Conservation (phyloP, 2,888 invertebrate genomes). For the Papilio protenor region DNA sequence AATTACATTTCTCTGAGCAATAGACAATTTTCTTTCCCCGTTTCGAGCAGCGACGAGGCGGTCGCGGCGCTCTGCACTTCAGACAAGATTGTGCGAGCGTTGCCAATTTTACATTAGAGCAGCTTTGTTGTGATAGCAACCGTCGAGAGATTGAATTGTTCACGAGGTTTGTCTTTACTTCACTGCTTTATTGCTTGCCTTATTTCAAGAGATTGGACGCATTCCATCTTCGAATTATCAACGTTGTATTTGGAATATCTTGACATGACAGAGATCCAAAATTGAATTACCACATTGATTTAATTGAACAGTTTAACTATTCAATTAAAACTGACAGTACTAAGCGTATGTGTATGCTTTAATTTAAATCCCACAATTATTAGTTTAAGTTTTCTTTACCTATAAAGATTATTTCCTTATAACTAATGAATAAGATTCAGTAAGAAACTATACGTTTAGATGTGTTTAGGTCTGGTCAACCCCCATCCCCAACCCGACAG, state of each 20-base stretch:
- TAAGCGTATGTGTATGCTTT: too few species aligned
- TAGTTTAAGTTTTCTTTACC: background rate
- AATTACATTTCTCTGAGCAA: constrained; percentile 37
- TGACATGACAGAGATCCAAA: background rate
- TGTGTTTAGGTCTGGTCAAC: constrained; percentile 37
- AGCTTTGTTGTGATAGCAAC: constrained; percentile 64
- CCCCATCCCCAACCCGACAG: constrained; percentile 53
- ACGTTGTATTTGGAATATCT: background rate
- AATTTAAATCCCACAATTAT: background rate
- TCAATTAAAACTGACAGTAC: too few species aligned
- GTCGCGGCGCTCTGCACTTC: constrained; percentile 58
- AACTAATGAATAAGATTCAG: constrained; percentile 48
- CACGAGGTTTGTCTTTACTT: constrained; percentile 58
- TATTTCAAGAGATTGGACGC: constrained; percentile 54
- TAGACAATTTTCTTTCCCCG: constrained; percentile 41
- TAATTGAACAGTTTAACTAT: too few species aligned
- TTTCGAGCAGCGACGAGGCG: background rate
- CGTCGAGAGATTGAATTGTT: constrained; percentile 68
- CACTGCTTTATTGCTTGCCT: constrained; percentile 67
- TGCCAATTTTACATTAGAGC: constrained; percentile 71
- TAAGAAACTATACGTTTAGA: constrained; percentile 41
- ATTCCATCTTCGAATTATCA: background rate
- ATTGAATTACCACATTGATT: background rate
- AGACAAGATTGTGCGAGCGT: constrained; percentile 67
- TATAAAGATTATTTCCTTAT: constrained; percentile 24